phyloP scores from a whole-genome alignment of 2,888 invertebrate genomes.

The Drosophila meridionalis region DNA sequence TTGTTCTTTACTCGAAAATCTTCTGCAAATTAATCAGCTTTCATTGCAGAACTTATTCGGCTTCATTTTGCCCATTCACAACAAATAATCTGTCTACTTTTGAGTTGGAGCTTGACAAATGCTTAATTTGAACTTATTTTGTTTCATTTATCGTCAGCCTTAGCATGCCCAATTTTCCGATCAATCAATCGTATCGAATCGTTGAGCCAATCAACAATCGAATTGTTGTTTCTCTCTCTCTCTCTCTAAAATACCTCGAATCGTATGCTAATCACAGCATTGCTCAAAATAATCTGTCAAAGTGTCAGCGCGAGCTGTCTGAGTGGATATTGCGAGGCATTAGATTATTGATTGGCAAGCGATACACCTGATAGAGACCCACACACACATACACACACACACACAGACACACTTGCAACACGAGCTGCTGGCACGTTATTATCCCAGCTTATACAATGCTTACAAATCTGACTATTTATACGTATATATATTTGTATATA shows the following conservation, averaged over 20 bases:
- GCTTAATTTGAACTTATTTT: slow-evolving; percentile 18
- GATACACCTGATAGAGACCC: slow-evolving; percentile 34
- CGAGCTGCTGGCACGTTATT: slow-evolving; percentile 56
- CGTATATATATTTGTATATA: not conserved
- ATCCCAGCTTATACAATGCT: slow-evolving; percentile 60
- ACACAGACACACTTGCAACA: not conserved
- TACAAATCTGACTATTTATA: slow-evolving; percentile 51
- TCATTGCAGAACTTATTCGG: no score
- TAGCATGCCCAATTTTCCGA: slow-evolving; percentile 7
- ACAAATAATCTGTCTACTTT: not conserved
- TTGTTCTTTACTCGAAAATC: not conserved
- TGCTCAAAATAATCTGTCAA: slow-evolving; percentile 70
- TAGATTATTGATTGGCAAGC: slow-evolving; percentile 50
- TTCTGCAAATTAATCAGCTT: not conserved
- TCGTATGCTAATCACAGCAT: slow-evolving; percentile 45
- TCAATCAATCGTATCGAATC: slow-evolving; percentile 37
- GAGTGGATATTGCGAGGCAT: slow-evolving; percentile 36
- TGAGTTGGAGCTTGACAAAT: not conserved
- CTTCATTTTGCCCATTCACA: not conserved
- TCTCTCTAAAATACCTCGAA: not conserved
- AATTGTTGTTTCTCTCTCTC: slow-evolving; percentile 6
- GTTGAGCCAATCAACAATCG: slow-evolving; percentile 35
- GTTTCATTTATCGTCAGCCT: slow-evolving; percentile 22
- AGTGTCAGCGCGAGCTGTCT: slow-evolving; percentile 68
- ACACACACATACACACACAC: not conserved